Base-by-base conservation (phyloP, 1,140 invertebrate genomes). In the Mamestra configurata region DNA sequence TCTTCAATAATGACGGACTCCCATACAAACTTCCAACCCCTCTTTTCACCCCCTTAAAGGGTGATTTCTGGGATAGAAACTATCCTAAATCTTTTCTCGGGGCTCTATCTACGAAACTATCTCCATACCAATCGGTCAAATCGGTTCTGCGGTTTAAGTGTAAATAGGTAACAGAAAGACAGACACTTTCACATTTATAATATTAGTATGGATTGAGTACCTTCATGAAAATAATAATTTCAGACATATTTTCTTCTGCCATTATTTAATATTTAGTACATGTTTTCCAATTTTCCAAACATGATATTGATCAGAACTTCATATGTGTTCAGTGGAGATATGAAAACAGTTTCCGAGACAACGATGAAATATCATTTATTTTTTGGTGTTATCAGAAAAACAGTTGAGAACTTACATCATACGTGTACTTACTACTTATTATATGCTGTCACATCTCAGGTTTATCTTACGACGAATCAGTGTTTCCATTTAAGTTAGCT, bases 401-500 rank as follows among this genome's bases (percentile, higher is more conserved):
- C 20, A 57, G 51, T 59, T 40, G 18, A 71, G 6, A 3, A 57
- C 13, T 7, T 35, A 57, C 20, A 49, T 7, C 24, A 71, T 31
- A 20, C 8, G 22, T 18, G 7, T 8, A 35, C 7, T 35, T 1
- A n/a, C 4, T 27, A 70, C 43, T 18, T 70, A 27, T 4, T 35
- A 18, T 49, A 43, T 20, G 31, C 27, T 68, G 70, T 72, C 49
- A 73, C 59, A 64, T 59, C 53, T 82, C 61, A 35, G 66, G 75
- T 82, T 82, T 84, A 84, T 80, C 81, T 82, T 68, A 55, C 53
- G 57, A 72, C 61, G 61, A 79, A 84, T 82, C 83, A 80, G 83
- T 66, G 68, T 79, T 83, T 82, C 80, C 81, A 84, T 86, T 83
- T 77, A 86, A 84, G 83, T 84, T 84, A 79, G 79, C 77, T 82